Base-by-base conservation (phyloP, 2,113 vertebrate genomes). In the Dicentrarchus labrax region DNA sequence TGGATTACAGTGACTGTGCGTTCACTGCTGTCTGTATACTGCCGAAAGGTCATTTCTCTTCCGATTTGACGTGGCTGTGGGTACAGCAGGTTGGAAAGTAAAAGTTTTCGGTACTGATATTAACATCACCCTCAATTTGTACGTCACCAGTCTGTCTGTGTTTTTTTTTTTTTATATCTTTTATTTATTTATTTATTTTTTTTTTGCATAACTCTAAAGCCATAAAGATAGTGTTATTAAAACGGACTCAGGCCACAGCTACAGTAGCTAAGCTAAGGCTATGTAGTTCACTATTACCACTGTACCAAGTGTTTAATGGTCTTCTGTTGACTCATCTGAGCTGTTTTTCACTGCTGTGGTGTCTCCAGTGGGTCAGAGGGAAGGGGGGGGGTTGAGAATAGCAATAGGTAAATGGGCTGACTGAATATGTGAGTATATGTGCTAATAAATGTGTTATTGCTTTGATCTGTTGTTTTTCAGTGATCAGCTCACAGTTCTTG, bases 1-100 rank as follows among this genome's bases (percentile, higher is more conserved):
- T 30, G 5, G 41, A 5, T 22, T 15, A 21, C 16, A 45, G 11
- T 39, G 45, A 47, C 17, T 19, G 15, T 5, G 22, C 41, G 22
- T 39, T 19, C 19, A 11, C 0, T 69, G 13, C 19, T 70, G 13
- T 47, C 12, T 66, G 1, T 83, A 39, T 6, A 5, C 51, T 80
- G 45, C n/a, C 16, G 41, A 83, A 64, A 78, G 60, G 88, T 86
- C 59, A 68, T 48, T 79, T 82, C 36, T 36, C 5, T 67, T 12
- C 4, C 72, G 59, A 24, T 80, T 91, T 92, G 89, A 93, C 93
- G 90, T 91, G 88, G 88, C 91, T 90, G 4, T 39, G 76, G 76
- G 72, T 56, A 67, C 24, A 86, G 69, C 88, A 87, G 88, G 80
- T 86, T 83, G 38, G 72, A 60, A 45, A 78, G 57, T 73, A n/a